Base-by-base conservation (phyloP, 1,140 invertebrate genomes). In the Ips typographus region DNA sequence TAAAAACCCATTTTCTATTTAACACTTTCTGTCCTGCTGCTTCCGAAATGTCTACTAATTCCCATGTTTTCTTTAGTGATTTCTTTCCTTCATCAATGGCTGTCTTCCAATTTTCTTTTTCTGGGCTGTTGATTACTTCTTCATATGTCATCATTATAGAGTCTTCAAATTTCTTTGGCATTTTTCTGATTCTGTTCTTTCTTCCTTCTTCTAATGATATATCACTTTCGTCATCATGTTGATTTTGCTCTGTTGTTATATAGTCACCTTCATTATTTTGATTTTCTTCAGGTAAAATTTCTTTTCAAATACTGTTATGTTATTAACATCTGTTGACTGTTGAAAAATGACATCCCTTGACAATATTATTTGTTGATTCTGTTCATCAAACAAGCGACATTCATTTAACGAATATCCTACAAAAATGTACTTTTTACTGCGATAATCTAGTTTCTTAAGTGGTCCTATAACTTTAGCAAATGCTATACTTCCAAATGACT, bases 31-130 rank as follows among this genome's bases (percentile, higher is more conserved):
- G 22, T 22, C 22, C 22, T 22, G 22, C 22, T 22, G 22, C 22
- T 22, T 22, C 22, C 22, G 22, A 22, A 22, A 22, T 55, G 68
- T 81, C 79, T 7, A 73, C 22, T 22, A 22, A 22, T 22, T 22
- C 22, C 22, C 22, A 22, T 22, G 22, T 22, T 22, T 22, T 22
- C 63, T 63, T 74, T 36, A 75, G 83, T 3, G 84, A 70, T 80
- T 77, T 81, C 74, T 76, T 82, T 53, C 65, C 74, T 41, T 8
- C 40, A 36, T 40, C 6, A 60, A 40, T 36, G 36, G 37, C 4
- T 5, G 5, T 22, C 22, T 22, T 22, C 22, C 22, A 22, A 22
- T 22, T 22, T 22, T 22, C 22, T 22, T 22, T 22, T 22, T 22
- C 22, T 22, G 22, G 22, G 22, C 22, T 22, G 22, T 22, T 22